Evolutionary conservation across 2,797 vertebrate genomes (phyloP), one percentile per base, ranked within the genome.

Genomic region (Nannoperca australis): DNA sequence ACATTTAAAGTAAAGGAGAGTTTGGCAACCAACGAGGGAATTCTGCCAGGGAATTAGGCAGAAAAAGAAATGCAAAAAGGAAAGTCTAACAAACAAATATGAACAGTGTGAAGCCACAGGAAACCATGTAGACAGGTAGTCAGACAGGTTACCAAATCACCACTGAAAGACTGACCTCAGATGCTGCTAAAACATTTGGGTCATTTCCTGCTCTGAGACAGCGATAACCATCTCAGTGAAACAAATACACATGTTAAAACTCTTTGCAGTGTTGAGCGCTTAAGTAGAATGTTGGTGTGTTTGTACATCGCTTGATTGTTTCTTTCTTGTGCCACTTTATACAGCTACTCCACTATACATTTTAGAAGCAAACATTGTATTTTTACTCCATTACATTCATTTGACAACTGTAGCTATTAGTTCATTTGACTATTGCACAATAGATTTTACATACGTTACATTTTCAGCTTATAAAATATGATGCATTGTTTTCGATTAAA

Each of bases 131-230:
- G 59, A 63, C 54, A 76, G 69, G 53, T 60, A 49, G 14, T 61
- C 4, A 61, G 30, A 65, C 15, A 78, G 73, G 63, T 59, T 49
- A 51, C 24, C 24, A 61, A 36, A 34, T 70, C 22, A 54, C 56
- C 40, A 13, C 34, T 47, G 1, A 80, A 66, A 59, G 2, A 66
- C 9, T 85, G 74, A 75, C 81, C 76, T 81, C 70, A 80, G 49
- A 75, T 14, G 65, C 55, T 15, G 4, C 51, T 18, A 7, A 79
- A 1, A 64, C 30, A 89, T 89, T 51, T 87, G 66, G 88, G 89
- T 89, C 78, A 87, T 70, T 90, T 93, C 89, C 92, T 90, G 86
- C 76, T 50, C 60, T 54, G 27, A 76, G 42, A 81, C 11, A 10
- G 13, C 73, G 76, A 88, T 73, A 84, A 77, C 62, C 73, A 84